These are phyloP conservation scores for Nasonia vitripennis DNA, from an alignment of 1,140 invertebrate genomes.

Conservation along the genomic window DNA sequence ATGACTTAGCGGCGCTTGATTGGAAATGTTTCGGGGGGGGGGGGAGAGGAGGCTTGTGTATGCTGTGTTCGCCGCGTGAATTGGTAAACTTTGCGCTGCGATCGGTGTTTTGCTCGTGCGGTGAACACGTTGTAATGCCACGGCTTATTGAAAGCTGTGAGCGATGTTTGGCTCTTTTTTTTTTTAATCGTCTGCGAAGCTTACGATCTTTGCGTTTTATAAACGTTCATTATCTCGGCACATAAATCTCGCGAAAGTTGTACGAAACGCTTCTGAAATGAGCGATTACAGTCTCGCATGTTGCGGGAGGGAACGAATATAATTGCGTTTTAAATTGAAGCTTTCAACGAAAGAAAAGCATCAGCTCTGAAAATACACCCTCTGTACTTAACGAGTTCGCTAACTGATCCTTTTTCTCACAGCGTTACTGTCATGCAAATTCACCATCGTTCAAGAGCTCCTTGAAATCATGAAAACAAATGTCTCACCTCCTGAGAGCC, in stretches of 20 bases:
- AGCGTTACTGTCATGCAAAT: too few species aligned
- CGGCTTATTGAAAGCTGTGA: too few species aligned
- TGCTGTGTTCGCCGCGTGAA: not conserved
- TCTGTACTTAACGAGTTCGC: too few species aligned
- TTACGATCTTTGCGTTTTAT: not conserved
- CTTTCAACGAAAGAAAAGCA: not conserved
- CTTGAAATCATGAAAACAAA: too few species aligned
- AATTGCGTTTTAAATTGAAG: slow-evolving; percentile 5
- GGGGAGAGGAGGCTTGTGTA: not conserved
- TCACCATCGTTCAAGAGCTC: too few species aligned
- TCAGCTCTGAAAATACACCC: too few species aligned
- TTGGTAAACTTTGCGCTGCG: not conserved
- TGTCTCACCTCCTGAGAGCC: slow-evolving; percentile 78
- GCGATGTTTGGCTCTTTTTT: too few species aligned
- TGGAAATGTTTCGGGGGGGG: not conserved
- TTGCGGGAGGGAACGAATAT: not conserved
- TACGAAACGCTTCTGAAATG: not conserved
- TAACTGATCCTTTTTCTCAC: too few species aligned
- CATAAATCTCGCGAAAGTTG: not conserved
- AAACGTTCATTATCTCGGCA: not conserved
- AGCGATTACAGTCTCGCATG: not conserved
- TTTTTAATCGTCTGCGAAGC: too few species aligned
- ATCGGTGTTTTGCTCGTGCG: not conserved
- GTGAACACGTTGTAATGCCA: too few species aligned
- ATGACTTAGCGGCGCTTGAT: slow-evolving; percentile 4